Percentiles rank a stretch among this genome's conserved stretches.
These are phyloP conservation scores for Oriolus oriolus DNA, from an alignment of 2,113 vertebrate species.

Conservation along the genomic window DNA sequence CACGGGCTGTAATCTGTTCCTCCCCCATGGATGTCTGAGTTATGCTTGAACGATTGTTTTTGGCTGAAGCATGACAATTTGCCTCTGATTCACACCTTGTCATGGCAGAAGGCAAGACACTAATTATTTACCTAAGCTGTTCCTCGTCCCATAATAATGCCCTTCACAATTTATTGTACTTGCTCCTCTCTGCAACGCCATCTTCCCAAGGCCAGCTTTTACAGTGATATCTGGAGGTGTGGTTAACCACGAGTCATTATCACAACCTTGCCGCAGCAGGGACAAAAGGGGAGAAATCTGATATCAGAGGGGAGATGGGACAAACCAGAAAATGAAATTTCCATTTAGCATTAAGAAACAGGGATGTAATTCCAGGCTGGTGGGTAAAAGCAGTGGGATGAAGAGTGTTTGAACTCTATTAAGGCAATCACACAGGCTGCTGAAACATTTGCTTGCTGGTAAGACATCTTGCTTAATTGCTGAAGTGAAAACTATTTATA, in stretches of 20 bases:
- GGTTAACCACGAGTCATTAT: neutral
- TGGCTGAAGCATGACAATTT: neutral
- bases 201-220: neutral
- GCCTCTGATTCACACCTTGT: neutral
- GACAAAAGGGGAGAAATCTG: neutral
- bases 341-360: neutral
- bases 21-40: neutral
- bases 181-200: neutral
- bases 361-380: neutral
- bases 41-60: neutral
- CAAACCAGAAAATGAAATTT: neutral
- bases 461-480: neutral
- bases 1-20: neutral
- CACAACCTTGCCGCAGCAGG: neutral
- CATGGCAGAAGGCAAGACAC: neutral
- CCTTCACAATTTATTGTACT: neutral
- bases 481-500: neutral
- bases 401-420: neutral
- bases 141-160: neutral
- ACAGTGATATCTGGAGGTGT: neutral
- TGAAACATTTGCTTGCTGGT: neutral
- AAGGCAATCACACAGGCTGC: neutral
- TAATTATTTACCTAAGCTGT: neutral
- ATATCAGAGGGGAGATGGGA: neutral
- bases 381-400: neutral